phyloP scores from a whole-genome alignment of 2,888 invertebrate genomes.

The Perizoma flavofasciatum region DNA sequence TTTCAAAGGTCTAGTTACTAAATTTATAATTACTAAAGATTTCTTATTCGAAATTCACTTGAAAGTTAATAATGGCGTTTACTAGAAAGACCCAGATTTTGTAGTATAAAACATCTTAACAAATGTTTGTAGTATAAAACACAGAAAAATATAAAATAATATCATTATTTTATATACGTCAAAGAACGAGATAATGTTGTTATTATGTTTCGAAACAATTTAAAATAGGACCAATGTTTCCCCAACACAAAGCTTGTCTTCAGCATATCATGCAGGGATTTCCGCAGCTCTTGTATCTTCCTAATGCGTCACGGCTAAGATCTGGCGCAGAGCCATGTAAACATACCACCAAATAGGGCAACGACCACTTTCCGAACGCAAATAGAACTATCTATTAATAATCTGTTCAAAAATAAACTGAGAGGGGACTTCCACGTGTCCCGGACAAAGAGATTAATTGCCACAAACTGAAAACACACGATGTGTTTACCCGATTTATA shows the following conservation, averaged over 20 bases:
- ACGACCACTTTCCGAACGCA: constrained; percentile 72
- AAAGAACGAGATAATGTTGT: not conserved
- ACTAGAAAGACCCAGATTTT: no score
- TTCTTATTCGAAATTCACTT: no score
- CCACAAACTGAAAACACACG: constrained; percentile 29
- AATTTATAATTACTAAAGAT: no score
- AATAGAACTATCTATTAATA: constrained; percentile 78
- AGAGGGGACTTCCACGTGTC: constrained; percentile 71
- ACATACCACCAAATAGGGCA: constrained; percentile 81
- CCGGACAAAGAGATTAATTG: constrained; percentile 65
- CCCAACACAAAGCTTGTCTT: constrained; percentile 9
- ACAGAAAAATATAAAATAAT: no score
- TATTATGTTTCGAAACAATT: constrained; percentile 7
- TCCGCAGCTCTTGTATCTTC: constrained; percentile 27
- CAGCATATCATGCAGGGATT: constrained; percentile 29
- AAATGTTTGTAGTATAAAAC: no score
- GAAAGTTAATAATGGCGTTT: no score
- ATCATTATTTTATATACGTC: no score
- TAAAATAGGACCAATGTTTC: constrained; percentile 7
- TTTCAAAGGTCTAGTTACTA: not conserved
- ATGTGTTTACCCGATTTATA: constrained; percentile 18
- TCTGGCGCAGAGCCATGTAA: constrained; percentile 75
- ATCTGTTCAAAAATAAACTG: constrained; percentile 68
- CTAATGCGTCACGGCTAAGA: constrained; percentile 48
- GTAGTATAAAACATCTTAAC: no score